Base-by-base conservation (phyloP, 2,113 vertebrate genomes). In the Aegithalos caudatus region DNA sequence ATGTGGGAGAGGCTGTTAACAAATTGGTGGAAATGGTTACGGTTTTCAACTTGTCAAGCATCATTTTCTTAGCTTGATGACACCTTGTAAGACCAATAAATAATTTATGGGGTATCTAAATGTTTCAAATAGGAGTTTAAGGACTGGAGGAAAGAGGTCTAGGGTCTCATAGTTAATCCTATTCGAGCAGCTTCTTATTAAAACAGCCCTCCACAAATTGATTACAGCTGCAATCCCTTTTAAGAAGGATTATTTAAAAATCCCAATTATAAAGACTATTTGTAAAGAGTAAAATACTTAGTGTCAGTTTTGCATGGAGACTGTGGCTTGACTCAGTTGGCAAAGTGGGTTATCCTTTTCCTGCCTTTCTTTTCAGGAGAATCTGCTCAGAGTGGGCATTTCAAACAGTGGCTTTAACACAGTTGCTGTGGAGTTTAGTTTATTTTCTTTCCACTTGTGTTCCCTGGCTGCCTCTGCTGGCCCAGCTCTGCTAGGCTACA, bases 141-240 rank as follows among this genome's bases (percentile, higher is more conserved):
- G 93, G 80, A 97, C 89, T 88, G 84, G 88, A 86, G 93, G 95
- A 92, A 94, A 94, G 91, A 91, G 76, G 92, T 96, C 92, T 95
- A 94, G 91, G 97, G 95, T 97, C 95, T 96, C 85, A 95, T 96
- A 95, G 94, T 96, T 94, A 95, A 97, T 95, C 89, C 94, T 96
- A 95, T 94, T 95, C 88, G 73, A 95, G 86, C 91, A 95, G 95
- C 90, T 96, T 96, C 96, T 97, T 97, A 97, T 96, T 98, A 97
- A 97, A 96, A 96, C 95, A 95, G 93, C 69, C 90, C 81, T 91
- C 91, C 91, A 95, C 96, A 96, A 97, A 97, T 97, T 98, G 97
- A 97, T 98, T 97, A 97, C 97, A 97, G 95, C 96, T 96, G 95
- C 96, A 98, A 97, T 97, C 97, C 94, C 96, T 97, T 97, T 96